Evolutionary conservation across 2,888 invertebrate genomes (phyloP), one percentile per base, ranked within the genome.

Genomic region (Drosophila pseudotalamancana): DNA sequence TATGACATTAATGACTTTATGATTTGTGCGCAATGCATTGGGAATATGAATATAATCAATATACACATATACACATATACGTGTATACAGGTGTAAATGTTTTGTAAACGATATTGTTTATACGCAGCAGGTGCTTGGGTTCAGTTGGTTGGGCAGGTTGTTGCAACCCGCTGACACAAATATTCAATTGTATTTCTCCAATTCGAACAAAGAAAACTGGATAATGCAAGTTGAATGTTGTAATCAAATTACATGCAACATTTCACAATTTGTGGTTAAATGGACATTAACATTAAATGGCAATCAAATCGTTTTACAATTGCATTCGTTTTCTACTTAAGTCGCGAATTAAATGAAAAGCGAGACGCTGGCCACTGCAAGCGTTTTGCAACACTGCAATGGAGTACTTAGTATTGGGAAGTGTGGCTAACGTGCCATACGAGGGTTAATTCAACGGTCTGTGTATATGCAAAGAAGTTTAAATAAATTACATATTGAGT

Each of bases 291-390:
- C 42, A 19, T 27, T 40, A 67, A 71, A 46, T 40, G 34, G 46
- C 57, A 32, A 29, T 55, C 34, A 53, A 67, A 72, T 62, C 56
- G 56, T 34, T 69, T 77, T 72, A 19, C 23, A 75, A 69, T 70
- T 74, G 65, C 57, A 45, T 54, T 70, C 42, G 27, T 62, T 77
- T 73, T 57, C 60, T 40, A 70, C 49, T 73, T 62, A 61, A 74
- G 56, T 39, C 40, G 53, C n/a, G 59, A 65, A 62, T 75, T 61
- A 73, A 77, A 62, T 64, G 77, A 68, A 74, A 77, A 72, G 61
- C 50, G 55, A 55, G 27, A 21, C 55, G 29, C 63, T 74, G 50
- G 37, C 37, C 25, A 25, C 32, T 32, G 54, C 54, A 49, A 19
- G 8, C 46, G 40, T 54, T 69, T 68, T 25, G 63, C 64, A 56